These are phyloP conservation scores for Synergus laeviventris DNA, from an alignment of 2,888 invertebrate species.

Conservation along the genomic window DNA sequence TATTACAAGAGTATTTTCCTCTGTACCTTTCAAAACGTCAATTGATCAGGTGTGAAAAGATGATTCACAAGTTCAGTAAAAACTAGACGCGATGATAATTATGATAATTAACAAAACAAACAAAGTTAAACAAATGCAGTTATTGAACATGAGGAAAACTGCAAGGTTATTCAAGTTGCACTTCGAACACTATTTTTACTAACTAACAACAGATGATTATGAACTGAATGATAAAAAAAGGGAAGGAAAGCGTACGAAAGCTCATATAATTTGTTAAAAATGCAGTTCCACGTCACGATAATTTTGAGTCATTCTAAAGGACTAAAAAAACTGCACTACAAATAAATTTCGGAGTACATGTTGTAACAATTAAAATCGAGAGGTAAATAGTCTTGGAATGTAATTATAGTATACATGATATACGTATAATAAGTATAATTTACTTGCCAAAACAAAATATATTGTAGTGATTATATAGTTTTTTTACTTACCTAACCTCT, in stretches of 20 bases:
- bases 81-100: slow-evolving; percentile 4
- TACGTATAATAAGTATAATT: background rate
- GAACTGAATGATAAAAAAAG: background rate
- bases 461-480: background rate
- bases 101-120: slow-evolving; percentile 35
- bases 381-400: background rate
- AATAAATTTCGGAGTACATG: background rate
- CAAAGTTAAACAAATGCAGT: slow-evolving; percentile 26
- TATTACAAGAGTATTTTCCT: background rate
- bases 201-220: background rate
- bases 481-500: slow-evolving; percentile 71
- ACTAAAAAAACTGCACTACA: background rate
- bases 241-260: background rate
- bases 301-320: background rate
- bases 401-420: background rate
- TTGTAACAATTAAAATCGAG: background rate
- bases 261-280: background rate
- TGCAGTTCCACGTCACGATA: background rate
- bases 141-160: background rate
- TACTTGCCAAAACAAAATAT: background rate
- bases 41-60: background rate
- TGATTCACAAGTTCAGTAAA: background rate
- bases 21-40: background rate
- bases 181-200: background rate
- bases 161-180: slow-evolving; percentile 7